A percentile compares a stretch with the other conserved stretches of the same genome.
Evolutionary conservation across 2,888 invertebrate genomes (phyloP).

Genomic region (Agonum fuliginosum): DNA sequence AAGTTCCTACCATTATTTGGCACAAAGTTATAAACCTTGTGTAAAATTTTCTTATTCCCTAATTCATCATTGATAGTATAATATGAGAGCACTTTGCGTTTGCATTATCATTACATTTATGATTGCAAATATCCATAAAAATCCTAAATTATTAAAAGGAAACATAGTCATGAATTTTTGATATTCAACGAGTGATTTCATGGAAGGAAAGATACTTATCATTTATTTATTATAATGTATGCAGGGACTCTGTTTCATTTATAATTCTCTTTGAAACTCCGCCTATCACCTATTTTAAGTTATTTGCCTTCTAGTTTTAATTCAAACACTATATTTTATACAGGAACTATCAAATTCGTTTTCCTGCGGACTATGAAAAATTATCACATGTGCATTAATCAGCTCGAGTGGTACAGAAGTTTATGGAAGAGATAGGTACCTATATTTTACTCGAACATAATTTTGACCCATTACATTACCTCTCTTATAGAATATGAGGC

Average conservation of each 20-base stretch:
- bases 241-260: constrained; percentile 42
- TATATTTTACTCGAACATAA: no score
- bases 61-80: neutral
- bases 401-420: no score
- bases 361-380: neutral
- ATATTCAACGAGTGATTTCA: constrained; percentile 39
- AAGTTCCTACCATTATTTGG: no score
- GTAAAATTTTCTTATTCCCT: neutral
- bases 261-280: constrained; percentile 50
- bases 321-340: constrained; percentile 25
- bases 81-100: neutral
- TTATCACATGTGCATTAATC: no score
- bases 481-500: no score
- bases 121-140: constrained; percentile 47
- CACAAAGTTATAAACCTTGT: no score
- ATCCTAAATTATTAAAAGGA: constrained; percentile 48
- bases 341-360: neutral
- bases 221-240: constrained; percentile 55
- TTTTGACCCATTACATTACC: no score
- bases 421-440: no score
- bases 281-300: constrained; percentile 48
- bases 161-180: constrained; percentile 50
- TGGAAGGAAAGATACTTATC: constrained; percentile 47
- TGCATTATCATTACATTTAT: constrained; percentile 2
- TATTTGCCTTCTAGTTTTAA: constrained; percentile 41